Evolutionary conservation across 2,888 invertebrate genomes (phyloP), one percentile per base, ranked within the genome.

Genomic region (Oscheius sp.): DNA sequence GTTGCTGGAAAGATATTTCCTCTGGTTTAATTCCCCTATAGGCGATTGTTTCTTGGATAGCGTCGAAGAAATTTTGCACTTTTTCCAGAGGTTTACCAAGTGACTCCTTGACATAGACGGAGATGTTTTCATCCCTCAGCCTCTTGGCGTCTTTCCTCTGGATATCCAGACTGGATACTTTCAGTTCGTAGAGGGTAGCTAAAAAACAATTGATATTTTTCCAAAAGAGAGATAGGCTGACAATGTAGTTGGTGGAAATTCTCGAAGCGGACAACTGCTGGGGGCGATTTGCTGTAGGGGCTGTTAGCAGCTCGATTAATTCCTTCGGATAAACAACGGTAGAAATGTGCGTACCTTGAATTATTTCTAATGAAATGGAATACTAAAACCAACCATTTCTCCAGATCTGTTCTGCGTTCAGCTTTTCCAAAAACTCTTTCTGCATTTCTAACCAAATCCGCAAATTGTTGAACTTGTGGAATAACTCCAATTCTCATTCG

Each of bases 1-100:
- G 96, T 91, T 96, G 93, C 91, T 98, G 97, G 91, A 95, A 99
- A 88, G 96, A 95, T 71, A 99, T 95, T 91, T 99, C 98, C 53
- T 96, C 95, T 88, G 95, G 94, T 89, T 95, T 96, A 63, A 96
- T 95, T 70, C 99, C 98, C 61, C 70, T 59, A 43, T 43, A 21
- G 49, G 94, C 93, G 77, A 98, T 95, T 89, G 94, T 94, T 78
- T 93, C 93, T 90, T 96, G 93, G 70, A 99, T 96, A 64, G 96
- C 96, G 90, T 99, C 98, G 89, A 99, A 97, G 91, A 99, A 99
- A 84, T 92, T 92, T 93, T 95, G 95, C 23, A 96, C 90, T 90
- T 95, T 95, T 88, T 95, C 95, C 71, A 96, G 89, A 0, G 95
- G 96, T 75, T 95, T 91, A 35, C 98, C 97, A 91, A 99, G 95